Evolutionary conservation across 2,888 invertebrate genomes (phyloP), one percentile per base, ranked within the genome.

Genomic region (Drosophila birchii): DNA sequence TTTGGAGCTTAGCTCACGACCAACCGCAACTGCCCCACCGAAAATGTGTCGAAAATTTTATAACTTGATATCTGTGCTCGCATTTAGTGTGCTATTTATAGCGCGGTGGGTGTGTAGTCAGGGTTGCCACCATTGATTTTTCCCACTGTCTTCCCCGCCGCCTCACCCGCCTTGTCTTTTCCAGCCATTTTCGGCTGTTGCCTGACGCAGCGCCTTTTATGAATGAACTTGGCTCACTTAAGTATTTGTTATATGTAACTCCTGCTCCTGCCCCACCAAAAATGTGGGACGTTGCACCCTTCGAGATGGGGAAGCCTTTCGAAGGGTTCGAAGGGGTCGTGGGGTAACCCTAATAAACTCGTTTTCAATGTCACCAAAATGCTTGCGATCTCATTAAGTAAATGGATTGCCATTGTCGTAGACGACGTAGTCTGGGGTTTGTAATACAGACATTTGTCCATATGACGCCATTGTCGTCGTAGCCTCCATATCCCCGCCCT

Each of bases 371-470:
- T 75, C 78, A 76, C 76, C 56, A 38, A 68, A 68, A 60, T 56
- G 74, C 69, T 74, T 76, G 85, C 79, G 78, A 85, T 79, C 86
- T 78, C 86, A 85, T 85, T 87, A 85, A 79, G 79, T 74, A 87
- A 85, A 85, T 85, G 84, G 87, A 85, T 85, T 82, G 84, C 58
- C 63, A 56, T 75, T 58, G 62, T 55, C 68, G 62, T 32, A 41
- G 60, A 57, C 53, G 73, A 51, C 64, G 60, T 49, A 51, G 76
- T 84, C 76, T 76, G 75, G 77, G 77, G 78, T 78, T 79, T 53
- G 56, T 76, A 69, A 82, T 80, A 75, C 38, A 75, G 75, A 75
- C 70, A 75, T 75, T 75, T 63, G 74, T 71, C 72, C 85, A 82
- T 78, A 80, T 85, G 84, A 85, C 87, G 86, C 80, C 85, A 85